Evolutionary conservation across 2,113 vertebrate species (phyloP), one percentile per base, ranked within the genome.

Genomic region (Dasypus novemcinctus): DNA sequence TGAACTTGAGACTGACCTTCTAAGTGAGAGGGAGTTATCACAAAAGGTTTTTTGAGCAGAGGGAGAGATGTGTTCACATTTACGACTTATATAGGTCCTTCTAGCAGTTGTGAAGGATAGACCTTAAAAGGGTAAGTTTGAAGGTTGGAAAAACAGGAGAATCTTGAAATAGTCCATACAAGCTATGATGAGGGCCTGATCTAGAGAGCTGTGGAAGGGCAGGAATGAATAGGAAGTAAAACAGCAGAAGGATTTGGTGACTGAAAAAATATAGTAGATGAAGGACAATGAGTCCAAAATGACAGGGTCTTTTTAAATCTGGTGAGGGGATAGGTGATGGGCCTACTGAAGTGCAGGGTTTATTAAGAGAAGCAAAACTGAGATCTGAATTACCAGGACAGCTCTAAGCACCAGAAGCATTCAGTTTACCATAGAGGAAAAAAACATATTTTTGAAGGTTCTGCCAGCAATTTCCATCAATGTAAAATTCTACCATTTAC

Each of bases 401-500:
- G 80, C 31, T 61, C 31, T 81, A 87, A 95, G 74, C 31, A 95
- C 49, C 63, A 63, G 41, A 76, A 75, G 93, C 49, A 83, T 95
- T 80, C 66, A 75, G 43, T 71, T 94, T 46, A 41, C 96, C 68
- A 92, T 52, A 83, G 80, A 93, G 81, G 92, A 36, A 89, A 94
- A 97, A 92, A 36, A 43, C n/a, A 31, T 57, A 79, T 91, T 97
- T 91, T 85, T 86, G 31, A 88, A 96, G 88, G 91, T 79, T 95
- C 91, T 97, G 91, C 95, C 91, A 93, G 88, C 27, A 90, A 96
- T 96, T 95, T 93, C 87, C 94, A 94, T 96, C 91, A 97, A 96
- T 95, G 96, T 93, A 97, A 96, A 97, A 96, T 64, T 95, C 89
- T 93, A 78, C 46, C 86, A 17, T 66, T 95, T 92, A 57, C 46